A percentile compares a stretch with the other conserved stretches of the same genome.
These are phyloP conservation scores for Paedocypris sp. DNA, from an alignment of 2,113 vertebrate genomes.

Conservation along the genomic window DNA sequence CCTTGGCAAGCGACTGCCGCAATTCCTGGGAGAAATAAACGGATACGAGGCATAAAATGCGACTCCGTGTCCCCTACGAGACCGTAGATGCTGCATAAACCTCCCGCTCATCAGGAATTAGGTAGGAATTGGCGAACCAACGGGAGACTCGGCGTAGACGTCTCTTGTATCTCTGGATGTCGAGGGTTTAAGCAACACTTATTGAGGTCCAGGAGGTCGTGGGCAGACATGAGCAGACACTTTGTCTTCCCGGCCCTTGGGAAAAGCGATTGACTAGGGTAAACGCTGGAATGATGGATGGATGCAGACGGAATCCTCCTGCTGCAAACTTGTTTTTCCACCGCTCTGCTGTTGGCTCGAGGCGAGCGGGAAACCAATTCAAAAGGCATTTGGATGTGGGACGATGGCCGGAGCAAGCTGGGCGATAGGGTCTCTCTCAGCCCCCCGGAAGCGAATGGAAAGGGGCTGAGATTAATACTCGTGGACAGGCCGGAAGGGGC, in stretches of 20 bases:
- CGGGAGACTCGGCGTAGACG: background rate
- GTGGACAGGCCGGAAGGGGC: slow-evolving; percentile 46
- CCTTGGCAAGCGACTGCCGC: slow-evolving; percentile 1
- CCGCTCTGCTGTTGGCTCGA: background rate
- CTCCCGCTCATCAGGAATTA: background rate
- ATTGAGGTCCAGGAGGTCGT: slow-evolving; percentile 7
- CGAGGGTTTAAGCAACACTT: slow-evolving; percentile 5
- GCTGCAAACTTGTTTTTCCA: background rate
- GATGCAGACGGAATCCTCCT: background rate
- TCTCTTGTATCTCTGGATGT: background rate
- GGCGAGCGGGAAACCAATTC: slow-evolving; percentile 43
- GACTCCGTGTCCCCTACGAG: background rate
- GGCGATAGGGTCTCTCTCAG: slow-evolving; percentile 48
- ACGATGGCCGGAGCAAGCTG: slow-evolving; percentile 53
- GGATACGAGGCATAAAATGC: background rate
- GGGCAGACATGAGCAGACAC: background rate
- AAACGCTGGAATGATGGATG: background rate
- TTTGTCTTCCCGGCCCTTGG: slow-evolving; percentile 2
- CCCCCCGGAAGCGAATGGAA: slow-evolving; percentile 37
- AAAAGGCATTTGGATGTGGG: slow-evolving; percentile 40
- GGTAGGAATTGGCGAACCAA: background rate
- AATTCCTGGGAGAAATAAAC: background rate
- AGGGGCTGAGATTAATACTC: slow-evolving; percentile 58
- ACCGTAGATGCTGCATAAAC: background rate
- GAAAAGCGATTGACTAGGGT: background rate